A percentile compares a stretch with the other conserved stretches of the same genome.
phyloP scores from a whole-genome alignment of 1,140 invertebrate species.

The Drosophila nigrodunni region DNA sequence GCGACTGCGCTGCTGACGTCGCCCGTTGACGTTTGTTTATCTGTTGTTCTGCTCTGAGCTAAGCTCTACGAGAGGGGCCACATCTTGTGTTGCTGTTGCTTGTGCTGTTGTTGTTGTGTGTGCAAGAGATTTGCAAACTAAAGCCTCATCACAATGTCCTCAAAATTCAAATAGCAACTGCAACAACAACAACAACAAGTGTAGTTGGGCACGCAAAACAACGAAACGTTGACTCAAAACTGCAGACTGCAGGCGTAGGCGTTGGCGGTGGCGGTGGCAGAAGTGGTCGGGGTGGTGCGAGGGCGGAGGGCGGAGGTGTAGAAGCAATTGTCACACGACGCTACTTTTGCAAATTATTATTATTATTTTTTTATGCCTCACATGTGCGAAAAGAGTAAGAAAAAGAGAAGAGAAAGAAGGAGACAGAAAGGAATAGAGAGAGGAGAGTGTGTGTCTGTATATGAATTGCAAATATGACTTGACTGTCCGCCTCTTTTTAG shows the following conservation, averaged over 20 bases:
- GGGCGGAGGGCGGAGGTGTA: constrained; percentile 4
- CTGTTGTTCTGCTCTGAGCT: constrained; percentile 6
- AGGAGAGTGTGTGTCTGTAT: constrained; percentile 58
- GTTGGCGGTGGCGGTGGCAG: too few species aligned
- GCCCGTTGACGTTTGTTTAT: constrained; percentile 63
- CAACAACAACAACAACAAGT: constrained; percentile 47
- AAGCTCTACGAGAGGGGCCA: constrained; percentile 25
- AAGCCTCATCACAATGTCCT: constrained; percentile 83
- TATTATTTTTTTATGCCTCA: constrained; percentile 56
- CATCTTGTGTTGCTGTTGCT: constrained; percentile 32
- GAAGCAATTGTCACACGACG: constrained; percentile 80
- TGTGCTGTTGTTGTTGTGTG: constrained; percentile 51
- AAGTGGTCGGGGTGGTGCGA: background rate
- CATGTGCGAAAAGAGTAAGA: constrained; percentile 15
- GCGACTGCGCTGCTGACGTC: constrained; percentile 21
- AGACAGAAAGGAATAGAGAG: constrained; percentile 15
- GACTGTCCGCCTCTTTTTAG: constrained; percentile 6
- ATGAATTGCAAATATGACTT: constrained; percentile 79
- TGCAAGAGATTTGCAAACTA: constrained; percentile 81
- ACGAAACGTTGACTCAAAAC: constrained; percentile 52
- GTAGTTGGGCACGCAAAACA: constrained; percentile 69
- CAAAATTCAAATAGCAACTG: constrained; percentile 80
- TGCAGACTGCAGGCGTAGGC: constrained; percentile 16
- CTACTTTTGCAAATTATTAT: constrained; percentile 81
- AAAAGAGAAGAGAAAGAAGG: constrained; percentile 22